Base-by-base conservation (phyloP, 2,113 vertebrate species). In the Calonectris borealis region DNA sequence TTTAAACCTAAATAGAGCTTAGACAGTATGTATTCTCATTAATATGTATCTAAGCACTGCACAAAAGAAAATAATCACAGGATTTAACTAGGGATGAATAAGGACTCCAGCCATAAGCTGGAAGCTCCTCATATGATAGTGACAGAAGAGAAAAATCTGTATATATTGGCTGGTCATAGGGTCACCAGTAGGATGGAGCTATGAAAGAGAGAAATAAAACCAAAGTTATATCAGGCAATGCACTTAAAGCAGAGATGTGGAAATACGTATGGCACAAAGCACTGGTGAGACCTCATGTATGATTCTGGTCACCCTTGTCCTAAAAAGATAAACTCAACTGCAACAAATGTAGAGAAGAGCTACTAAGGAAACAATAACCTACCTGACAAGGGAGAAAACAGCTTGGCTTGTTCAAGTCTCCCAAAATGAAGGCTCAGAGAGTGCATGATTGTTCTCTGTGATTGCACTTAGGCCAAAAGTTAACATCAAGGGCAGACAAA, bases 31-130 rank as follows among this genome's bases (percentile, higher is more conserved):
- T 77, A 62, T 73, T 65, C 90, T 94, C 87, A 94, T 90, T 93
- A 95, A 92, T 86, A 93, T 83, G 51, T 83, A 95, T 86, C 75
- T 95, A 80, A 90, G 66, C 64, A 71, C 55, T 80, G 75, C 84
- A 96, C 62, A 83, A 95, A 73, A 93, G 42, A 77, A 83, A 90
- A 77, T 94, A 91, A 95, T 77, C 77, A 83, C 42, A 81, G 88
- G 73, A 83, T 96, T 95, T 93, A 92, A 76, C 31, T n/a, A 68
- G 75, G 46, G 71, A 57, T 95, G 83, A 93, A 54, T 66, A 66
- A 92, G 26, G 68, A 80, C 75, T 80, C 82, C 71, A 79, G 82
- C 58, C 49, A 76, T 52, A 90, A 97, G 27, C 65, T 95, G 87
- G 62, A 83, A 93, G 46, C 62, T 94, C 66, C 71, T 93, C 49